Percentiles rank a stretch among this genome's conserved stretches.
These are phyloP conservation scores for Agonum fuliginosum DNA, from an alignment of 2,888 invertebrate species.

Conservation along the genomic window DNA sequence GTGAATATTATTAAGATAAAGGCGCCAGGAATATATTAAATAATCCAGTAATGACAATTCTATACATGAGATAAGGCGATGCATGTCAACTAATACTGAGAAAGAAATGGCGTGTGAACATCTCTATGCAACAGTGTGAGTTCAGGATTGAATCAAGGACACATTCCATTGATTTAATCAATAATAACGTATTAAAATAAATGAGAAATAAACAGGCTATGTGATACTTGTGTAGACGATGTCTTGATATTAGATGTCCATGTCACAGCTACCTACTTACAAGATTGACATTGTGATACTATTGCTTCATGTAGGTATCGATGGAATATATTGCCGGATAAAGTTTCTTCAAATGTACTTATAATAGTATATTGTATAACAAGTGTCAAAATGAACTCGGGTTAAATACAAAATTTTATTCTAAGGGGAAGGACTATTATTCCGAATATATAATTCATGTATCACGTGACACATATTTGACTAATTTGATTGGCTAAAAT, in stretches of 20 bases:
- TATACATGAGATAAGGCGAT: conserved; percentile 19
- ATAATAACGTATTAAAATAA: conserved; percentile 55
- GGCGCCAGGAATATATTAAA: conserved; percentile 25
- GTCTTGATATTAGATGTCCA: background rate
- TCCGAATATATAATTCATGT: too few species aligned
- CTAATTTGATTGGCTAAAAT: too few species aligned
- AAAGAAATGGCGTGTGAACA: conserved; percentile 17
- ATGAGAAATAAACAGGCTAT: conserved; percentile 51
- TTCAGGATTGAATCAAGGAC: conserved; percentile 33
- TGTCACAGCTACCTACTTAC: background rate
- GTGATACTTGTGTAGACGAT: conserved; percentile 32
- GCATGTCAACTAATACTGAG: conserved; percentile 5
- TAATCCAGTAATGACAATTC: conserved; percentile 28
- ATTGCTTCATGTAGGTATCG: too few species aligned
- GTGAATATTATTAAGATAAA: conserved; percentile 34
- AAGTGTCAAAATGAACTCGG: background rate
- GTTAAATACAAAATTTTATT: too few species aligned
- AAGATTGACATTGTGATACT: background rate
- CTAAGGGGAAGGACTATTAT: too few species aligned
- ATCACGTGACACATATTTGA: too few species aligned
- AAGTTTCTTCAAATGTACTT: too few species aligned
- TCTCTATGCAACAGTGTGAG: background rate
- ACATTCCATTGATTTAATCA: conserved; percentile 55
- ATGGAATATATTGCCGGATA: too few species aligned
- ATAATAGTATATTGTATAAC: too few species aligned